These are phyloP conservation scores for Procambarus clarkii DNA, from an alignment of 1,140 invertebrate species.

Conservation along the genomic window DNA sequence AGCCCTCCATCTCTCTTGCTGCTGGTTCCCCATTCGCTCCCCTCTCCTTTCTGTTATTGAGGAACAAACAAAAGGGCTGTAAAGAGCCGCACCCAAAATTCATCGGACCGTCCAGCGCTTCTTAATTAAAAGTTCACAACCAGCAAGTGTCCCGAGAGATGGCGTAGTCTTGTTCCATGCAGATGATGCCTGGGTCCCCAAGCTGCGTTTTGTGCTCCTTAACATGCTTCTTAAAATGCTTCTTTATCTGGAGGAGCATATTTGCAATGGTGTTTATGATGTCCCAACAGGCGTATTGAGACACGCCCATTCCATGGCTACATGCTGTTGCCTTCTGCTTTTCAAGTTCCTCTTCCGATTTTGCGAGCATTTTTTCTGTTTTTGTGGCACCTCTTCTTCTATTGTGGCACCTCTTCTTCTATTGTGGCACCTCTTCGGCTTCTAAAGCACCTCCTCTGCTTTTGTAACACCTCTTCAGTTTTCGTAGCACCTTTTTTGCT, in stretches of 20 bases:
- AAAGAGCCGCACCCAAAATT: conserved; percentile 39
- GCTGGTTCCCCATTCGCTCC: not conserved
- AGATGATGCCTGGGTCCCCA: conserved; percentile 27
- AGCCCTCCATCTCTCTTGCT: not conserved
- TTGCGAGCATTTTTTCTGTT: too few relatives aligned
- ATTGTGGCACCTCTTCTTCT: too few relatives aligned
- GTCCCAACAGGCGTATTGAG: not conserved
- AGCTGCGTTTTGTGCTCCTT: not conserved
- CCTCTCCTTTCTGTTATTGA: not conserved
- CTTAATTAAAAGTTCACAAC: conserved; percentile 66
- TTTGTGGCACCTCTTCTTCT: too few relatives aligned
- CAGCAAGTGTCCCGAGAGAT: conserved; percentile 39
- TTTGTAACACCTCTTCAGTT: too few relatives aligned
- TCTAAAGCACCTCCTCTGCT: not conserved
- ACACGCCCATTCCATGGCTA: not conserved
- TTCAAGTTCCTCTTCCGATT: not conserved
- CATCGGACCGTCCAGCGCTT: conserved; percentile 21
- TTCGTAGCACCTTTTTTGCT: too few relatives aligned
- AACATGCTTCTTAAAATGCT: not conserved
- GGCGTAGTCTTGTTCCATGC: conserved; percentile 33
- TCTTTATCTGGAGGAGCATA: not conserved
- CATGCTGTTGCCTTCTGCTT: not conserved
- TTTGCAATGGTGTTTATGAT: not conserved
- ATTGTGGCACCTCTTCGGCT: too few relatives aligned
- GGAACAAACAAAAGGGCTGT: conserved; percentile 41